Conservation (phyloP, 35 echinoderm and acorn worm species). For the Hemicentrotus pulcherrimus region DNA sequence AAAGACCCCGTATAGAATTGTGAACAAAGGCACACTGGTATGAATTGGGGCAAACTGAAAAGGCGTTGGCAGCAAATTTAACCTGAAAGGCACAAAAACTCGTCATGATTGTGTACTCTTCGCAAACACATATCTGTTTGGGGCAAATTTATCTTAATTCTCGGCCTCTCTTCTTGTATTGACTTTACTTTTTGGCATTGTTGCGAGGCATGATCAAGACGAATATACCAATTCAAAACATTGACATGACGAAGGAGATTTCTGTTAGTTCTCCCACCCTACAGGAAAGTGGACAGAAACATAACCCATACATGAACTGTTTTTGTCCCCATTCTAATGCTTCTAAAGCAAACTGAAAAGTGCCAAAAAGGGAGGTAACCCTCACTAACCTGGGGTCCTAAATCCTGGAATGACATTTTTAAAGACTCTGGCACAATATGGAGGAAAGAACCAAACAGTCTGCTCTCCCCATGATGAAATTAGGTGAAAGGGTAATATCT, state of each 20-base stretch:
- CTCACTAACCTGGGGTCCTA: neutral
- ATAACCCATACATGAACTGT: neutral
- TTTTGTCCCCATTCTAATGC: neutral
- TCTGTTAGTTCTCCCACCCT: neutral
- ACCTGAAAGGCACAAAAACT: constrained; percentile 11
- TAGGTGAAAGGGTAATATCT: neutral
- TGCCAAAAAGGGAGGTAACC: neutral
- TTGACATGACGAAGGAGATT: neutral
- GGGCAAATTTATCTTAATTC: constrained; percentile 13
- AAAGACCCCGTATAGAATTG: neutral
- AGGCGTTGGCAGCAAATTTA: neutral
- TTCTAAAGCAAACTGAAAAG: neutral
- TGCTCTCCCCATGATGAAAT: neutral
- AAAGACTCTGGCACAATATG: neutral
- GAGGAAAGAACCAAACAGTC: neutral
- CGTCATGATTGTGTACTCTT: constrained; percentile 1
- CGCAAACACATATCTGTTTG: constrained; percentile 12
- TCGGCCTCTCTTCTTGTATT: neutral
- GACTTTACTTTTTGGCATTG: neutral
- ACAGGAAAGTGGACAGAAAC: neutral
- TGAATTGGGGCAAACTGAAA: neutral
- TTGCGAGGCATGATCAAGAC: neutral
- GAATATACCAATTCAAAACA: neutral
- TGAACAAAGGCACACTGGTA: neutral
- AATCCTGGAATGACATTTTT: neutral